These are phyloP conservation scores for Uropetala carovei DNA, from an alignment of 2,888 invertebrate species.

Conservation along the genomic window DNA sequence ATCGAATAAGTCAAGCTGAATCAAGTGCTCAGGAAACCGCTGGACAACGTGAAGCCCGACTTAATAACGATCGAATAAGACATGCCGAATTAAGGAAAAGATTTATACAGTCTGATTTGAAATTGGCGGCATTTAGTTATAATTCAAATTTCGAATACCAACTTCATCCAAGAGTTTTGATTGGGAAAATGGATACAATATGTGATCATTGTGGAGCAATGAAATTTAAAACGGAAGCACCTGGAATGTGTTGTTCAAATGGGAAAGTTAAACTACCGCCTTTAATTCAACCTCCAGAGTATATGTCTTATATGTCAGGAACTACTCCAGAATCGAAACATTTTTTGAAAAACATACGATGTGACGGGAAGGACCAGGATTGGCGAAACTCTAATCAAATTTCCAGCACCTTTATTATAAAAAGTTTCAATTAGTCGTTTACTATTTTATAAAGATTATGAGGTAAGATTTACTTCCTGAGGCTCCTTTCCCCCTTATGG, in stretches of 20 bases:
- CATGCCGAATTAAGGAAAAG: neutral
- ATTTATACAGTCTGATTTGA: neutral
- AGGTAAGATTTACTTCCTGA: too few relatives aligned
- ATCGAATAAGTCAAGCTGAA: neutral
- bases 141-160: neutral
- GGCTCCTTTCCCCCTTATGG: too few relatives aligned
- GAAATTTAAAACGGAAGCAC: slow-evolving; percentile 70
- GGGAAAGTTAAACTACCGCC: slow-evolving; percentile 67
- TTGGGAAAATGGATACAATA: neutral
- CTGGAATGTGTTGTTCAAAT: slow-evolving; percentile 67
- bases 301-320: too few relatives aligned
- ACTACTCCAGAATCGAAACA: too few relatives aligned
- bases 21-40: neutral
- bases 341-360: too few relatives aligned
- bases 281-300: slow-evolving; percentile 65
- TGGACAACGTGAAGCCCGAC: neutral
- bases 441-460: too few relatives aligned
- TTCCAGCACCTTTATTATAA: too few relatives aligned
- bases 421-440: too few relatives aligned
- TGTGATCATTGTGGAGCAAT: slow-evolving; percentile 67
- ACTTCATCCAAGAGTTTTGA: neutral
- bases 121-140: neutral
- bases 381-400: too few relatives aligned
- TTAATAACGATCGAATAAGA: neutral
- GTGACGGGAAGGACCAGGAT: too few relatives aligned